phyloP scores from a whole-genome alignment of 2,113 vertebrate species.

The Myiopsitta monachus region DNA sequence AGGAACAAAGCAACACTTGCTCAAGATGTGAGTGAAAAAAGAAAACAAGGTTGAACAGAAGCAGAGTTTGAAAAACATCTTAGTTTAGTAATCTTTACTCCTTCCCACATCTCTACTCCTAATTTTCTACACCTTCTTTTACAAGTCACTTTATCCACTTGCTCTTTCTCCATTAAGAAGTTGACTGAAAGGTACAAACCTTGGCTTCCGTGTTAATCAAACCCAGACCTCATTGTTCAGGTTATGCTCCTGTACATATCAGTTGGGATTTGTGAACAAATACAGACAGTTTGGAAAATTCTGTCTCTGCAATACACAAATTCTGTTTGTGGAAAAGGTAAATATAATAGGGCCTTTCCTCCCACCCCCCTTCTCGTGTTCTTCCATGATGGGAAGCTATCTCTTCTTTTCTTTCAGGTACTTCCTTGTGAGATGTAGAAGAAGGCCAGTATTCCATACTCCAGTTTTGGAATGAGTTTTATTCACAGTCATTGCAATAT shows the following conservation, averaged over 20 bases:
- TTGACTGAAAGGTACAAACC: background rate
- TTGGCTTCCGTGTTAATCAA: background rate
- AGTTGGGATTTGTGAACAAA: background rate
- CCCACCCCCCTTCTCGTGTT: accelerated
- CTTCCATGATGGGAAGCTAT: background rate
- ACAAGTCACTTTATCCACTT: background rate
- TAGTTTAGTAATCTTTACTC: background rate
- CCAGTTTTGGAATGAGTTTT: background rate
- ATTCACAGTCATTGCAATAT: background rate
- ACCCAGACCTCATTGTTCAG: background rate
- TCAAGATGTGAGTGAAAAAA: background rate
- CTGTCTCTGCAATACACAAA: background rate
- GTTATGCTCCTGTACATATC: background rate
- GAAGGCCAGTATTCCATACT: background rate
- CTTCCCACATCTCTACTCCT: background rate
- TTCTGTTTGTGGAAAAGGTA: background rate
- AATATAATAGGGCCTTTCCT: accelerated
- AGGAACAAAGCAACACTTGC: background rate
- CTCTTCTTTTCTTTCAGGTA: background rate
- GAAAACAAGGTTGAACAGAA: background rate
- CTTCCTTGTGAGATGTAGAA: background rate
- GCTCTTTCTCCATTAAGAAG: background rate
- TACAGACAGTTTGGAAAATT: background rate
- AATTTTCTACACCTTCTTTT: background rate
- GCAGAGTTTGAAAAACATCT: background rate